Conservation (phyloP, 2,888 invertebrate species). For the Lottia scabra region DNA sequence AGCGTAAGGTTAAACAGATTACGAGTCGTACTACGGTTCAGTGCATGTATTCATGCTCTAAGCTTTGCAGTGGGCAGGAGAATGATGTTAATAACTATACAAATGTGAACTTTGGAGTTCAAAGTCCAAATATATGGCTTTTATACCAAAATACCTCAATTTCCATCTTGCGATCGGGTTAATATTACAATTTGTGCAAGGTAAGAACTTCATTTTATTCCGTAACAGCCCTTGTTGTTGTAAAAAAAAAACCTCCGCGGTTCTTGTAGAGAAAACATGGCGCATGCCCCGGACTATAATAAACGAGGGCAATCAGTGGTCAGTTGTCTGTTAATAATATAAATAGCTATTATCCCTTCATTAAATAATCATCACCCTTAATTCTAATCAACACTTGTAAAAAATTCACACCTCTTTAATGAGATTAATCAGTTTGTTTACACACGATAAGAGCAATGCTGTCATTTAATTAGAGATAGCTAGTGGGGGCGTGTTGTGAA, state of each 20-base stretch:
- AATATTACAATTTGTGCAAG: neutral
- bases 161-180: slow-evolving; percentile 4
- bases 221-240: neutral
- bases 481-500: slow-evolving; percentile 1
- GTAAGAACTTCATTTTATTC: neutral
- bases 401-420: no score
- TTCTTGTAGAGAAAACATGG: slow-evolving; percentile 1
- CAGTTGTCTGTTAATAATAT: neutral
- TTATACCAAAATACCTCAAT: slow-evolving; percentile 6
- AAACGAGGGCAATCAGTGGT: slow-evolving; percentile 3
- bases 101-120: slow-evolving; percentile 4
- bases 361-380: no score
- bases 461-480: neutral
- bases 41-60: slow-evolving; percentile 11
- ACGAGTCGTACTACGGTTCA: slow-evolving; percentile 35
- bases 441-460: neutral
- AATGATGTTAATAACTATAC: slow-evolving; percentile 1
- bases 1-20: slow-evolving; percentile 34
- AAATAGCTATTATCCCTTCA: no score
- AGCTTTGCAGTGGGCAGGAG: slow-evolving; percentile 5
- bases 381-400: no score
- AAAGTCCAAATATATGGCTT: slow-evolving; percentile 7
- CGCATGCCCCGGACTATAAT: slow-evolving; percentile 7
- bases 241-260: slow-evolving; percentile 7
- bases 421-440: no score